Evolutionary conservation across 1,140 invertebrate species (phyloP).

Genomic region (Lordiphosa stackelbergi): DNA sequence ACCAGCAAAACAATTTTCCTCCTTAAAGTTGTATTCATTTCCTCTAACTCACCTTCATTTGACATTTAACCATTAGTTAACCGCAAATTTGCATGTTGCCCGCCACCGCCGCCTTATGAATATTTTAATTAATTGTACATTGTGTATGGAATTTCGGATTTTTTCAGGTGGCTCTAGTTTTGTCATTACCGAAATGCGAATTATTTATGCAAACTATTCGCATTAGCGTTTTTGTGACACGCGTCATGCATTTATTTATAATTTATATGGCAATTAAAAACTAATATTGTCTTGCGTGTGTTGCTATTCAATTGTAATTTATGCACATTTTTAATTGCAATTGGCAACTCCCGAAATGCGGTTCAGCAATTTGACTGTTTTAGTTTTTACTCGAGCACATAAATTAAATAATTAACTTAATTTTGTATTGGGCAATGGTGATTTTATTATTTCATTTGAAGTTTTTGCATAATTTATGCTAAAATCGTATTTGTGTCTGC

Average conservation of each 20-base stretch:
- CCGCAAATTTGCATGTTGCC: slow-evolving; percentile 7
- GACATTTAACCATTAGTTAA: slow-evolving; percentile 59
- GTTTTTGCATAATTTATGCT: slow-evolving; percentile 60
- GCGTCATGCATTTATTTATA: slow-evolving; percentile 62
- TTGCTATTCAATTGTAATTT: slow-evolving; percentile 59
- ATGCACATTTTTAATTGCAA: slow-evolving; percentile 70
- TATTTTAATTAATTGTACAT: slow-evolving; percentile 71
- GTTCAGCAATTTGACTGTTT: slow-evolving; percentile 22
- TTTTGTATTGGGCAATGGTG: slow-evolving; percentile 50
- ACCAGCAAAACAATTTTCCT: too few relatives aligned
- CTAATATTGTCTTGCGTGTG: slow-evolving; percentile 58
- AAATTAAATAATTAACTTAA: slow-evolving; percentile 74
- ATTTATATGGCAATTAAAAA: slow-evolving; percentile 74
- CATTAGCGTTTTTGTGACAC: slow-evolving; percentile 27
- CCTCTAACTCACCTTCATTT: slow-evolving; percentile 25
- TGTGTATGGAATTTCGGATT: slow-evolving; percentile 24
- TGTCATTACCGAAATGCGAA: slow-evolving; percentile 10
- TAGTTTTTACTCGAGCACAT: slow-evolving; percentile 38
- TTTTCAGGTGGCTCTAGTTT: neutral
- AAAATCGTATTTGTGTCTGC: slow-evolving; percentile 37
- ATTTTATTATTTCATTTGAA: slow-evolving; percentile 69
- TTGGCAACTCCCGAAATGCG: slow-evolving; percentile 4
- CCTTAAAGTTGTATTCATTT: too few relatives aligned
- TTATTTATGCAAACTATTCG: slow-evolving; percentile 67
- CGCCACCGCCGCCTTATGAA: slow-evolving; percentile 41